Evolutionary conservation across 2,888 invertebrate genomes (phyloP), one percentile per base, ranked within the genome.

Genomic region (Linyphia triangularis): DNA sequence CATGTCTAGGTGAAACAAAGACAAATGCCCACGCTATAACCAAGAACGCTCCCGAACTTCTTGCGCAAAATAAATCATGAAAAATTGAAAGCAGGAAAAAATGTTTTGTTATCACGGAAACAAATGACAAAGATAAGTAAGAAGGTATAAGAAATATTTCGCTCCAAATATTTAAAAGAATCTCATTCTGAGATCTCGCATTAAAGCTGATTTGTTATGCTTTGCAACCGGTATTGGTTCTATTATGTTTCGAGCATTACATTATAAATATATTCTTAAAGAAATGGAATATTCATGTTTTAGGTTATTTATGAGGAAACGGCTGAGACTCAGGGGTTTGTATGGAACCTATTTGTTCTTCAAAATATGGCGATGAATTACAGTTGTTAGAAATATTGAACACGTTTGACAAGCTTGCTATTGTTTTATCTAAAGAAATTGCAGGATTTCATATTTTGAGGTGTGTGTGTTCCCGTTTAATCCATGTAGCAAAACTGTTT

Each of bases 211-310:
- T 5, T 51, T 51, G 51, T 51, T 51, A n/a, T 13, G 5, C 5
- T n/a, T 51, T n/a, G 40, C 51, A 16, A n/a, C n/a, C n/a, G n/a
- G n/a, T n/a, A n/a, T n/a, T 51, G 13, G 51, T 51, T 51, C n/a
- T 51, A 51, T 51, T 51, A n/a, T 51, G 51, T 51, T 51, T 51
- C 2, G 51, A 51, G 51, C 13, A 5, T 51, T 51, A 9, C 51
- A 51, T 51, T 51, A 51, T 16, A 51, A 51, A 51, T n/a, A n/a
- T 13, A 51, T 13, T 51, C 51, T 16, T 10, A n/a, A 51, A 51
- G 51, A 51, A 51, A 51, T 51, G 51, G 51, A 51, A 51, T 51
- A 51, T 51, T 51, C 51, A n/a, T 51, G 51, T 51, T 51, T n/a
- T 51, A 16, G 51, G n/a, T 51, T 51, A 51, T 51, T 51, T 51